Percentiles rank a stretch among this genome's conserved stretches.
Evolutionary conservation across 2,888 invertebrate species (phyloP).

Genomic region (Antitype chi): DNA sequence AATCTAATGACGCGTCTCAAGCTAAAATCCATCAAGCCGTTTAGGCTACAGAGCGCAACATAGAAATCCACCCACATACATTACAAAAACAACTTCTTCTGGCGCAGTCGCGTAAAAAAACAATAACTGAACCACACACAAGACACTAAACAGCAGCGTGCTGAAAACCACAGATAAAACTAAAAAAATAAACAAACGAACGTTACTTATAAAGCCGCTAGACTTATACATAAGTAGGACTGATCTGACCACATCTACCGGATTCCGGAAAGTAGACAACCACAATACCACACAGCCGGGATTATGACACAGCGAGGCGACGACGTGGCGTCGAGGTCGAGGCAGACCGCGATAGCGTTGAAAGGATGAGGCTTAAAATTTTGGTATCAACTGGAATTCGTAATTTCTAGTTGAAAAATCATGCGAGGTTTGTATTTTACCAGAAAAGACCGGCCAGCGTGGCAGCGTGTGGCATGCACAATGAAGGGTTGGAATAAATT

Average conservation of each 20-base stretch:
- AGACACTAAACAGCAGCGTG: neutral
- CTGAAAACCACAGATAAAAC: neutral
- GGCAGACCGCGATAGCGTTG: neutral
- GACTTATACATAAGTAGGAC: neutral
- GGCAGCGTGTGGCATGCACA: too few species aligned
- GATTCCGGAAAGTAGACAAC: neutral
- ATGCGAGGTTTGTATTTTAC: too few species aligned
- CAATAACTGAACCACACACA: too few species aligned
- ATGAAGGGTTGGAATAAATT: too few species aligned
- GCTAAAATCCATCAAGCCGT: too few species aligned
- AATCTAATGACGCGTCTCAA: too few species aligned
- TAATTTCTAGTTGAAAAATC: neutral
- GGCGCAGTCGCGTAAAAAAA: too few species aligned
- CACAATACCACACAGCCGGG: neutral
- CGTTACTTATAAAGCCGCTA: neutral
- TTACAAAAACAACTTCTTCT: too few species aligned
- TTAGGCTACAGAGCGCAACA: too few species aligned
- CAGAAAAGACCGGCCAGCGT: too few species aligned
- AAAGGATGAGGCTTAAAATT: neutral
- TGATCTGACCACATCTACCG: neutral
- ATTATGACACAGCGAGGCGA: neutral
- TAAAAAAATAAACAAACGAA: constrained; percentile 2
- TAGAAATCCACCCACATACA: too few species aligned
- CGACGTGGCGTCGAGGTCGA: neutral
- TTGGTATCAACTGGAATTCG: neutral